phyloP scores from a whole-genome alignment of 2,888 invertebrate species.

The Andricus quercusramuli region DNA sequence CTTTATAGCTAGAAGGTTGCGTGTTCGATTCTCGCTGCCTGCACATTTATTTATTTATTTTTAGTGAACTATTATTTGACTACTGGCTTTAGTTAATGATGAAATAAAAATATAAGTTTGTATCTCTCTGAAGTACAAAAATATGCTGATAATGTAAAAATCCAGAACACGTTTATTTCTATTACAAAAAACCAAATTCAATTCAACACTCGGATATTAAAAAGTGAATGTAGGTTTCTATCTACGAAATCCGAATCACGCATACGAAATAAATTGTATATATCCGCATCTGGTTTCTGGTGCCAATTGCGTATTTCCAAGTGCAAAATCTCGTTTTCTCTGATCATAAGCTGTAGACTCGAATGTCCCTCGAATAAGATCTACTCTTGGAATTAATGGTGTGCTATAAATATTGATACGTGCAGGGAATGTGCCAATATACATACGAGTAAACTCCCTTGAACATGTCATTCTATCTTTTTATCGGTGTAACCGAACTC shows the following conservation, averaged over 20 bases:
- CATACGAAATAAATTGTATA: not conserved
- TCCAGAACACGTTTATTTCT: no score
- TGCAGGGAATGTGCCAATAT: slow-evolving; percentile 61
- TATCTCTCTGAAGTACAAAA: no score
- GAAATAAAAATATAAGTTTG: no score
- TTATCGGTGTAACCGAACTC: slow-evolving; percentile 75
- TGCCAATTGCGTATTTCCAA: not conserved
- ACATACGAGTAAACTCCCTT: slow-evolving; percentile 60
- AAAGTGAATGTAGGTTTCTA: not conserved
- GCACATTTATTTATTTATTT: no score
- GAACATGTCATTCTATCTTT: slow-evolving; percentile 64
- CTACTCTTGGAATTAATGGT: slow-evolving; percentile 58
- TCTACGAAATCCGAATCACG: no score
- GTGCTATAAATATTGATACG: slow-evolving; percentile 73
- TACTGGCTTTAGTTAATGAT: no score
- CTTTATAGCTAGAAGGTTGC: no score
- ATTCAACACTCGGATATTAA: not conserved
- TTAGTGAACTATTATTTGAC: no score
- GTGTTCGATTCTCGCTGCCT: no score
- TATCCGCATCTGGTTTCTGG: slow-evolving; percentile 1
- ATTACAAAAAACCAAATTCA: not conserved
- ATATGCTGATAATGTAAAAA: no score
- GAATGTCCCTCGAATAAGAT: slow-evolving; percentile 26
- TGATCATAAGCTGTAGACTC: slow-evolving; percentile 11
- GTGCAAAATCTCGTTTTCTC: slow-evolving; percentile 15